phyloP scores from a whole-genome alignment of 2,113 vertebrate genomes.

The Cryptoleucopteryx plumbea region DNA sequence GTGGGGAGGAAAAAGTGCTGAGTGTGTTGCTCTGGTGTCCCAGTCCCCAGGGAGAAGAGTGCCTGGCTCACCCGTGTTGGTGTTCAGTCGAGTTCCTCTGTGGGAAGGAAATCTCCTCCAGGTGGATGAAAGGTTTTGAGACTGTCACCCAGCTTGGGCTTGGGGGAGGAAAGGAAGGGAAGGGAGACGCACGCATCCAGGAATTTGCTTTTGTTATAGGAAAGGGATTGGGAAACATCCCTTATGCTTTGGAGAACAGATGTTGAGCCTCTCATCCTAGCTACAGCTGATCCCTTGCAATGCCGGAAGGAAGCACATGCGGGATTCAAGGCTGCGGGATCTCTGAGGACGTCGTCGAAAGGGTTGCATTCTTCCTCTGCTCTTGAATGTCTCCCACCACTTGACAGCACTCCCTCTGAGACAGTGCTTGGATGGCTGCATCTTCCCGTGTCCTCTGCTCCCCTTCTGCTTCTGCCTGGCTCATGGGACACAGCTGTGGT shows the following conservation, averaged over 20 bases:
- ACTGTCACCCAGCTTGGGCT: not conserved
- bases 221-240: not conserved
- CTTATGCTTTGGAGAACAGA: not conserved
- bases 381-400: not conserved
- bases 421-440: accelerated
- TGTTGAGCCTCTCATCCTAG: accelerated
- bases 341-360: not conserved
- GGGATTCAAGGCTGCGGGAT: not conserved
- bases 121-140: not conserved
- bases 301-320: not conserved
- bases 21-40: not conserved
- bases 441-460: not conserved
- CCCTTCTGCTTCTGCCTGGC: not conserved
- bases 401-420: not conserved
- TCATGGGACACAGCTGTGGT: accelerated
- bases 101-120: not conserved
- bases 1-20: not conserved
- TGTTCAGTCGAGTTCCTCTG: not conserved
- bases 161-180: not conserved
- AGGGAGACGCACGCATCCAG: not conserved
- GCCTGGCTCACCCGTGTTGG: accelerated
- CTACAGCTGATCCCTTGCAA: accelerated
- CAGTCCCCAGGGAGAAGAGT: accelerated
- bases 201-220: not conserved
- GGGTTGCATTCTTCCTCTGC: not conserved